phyloP scores from a whole-genome alignment of 1,140 invertebrate species.

The Lasioglossum baleicum region DNA sequence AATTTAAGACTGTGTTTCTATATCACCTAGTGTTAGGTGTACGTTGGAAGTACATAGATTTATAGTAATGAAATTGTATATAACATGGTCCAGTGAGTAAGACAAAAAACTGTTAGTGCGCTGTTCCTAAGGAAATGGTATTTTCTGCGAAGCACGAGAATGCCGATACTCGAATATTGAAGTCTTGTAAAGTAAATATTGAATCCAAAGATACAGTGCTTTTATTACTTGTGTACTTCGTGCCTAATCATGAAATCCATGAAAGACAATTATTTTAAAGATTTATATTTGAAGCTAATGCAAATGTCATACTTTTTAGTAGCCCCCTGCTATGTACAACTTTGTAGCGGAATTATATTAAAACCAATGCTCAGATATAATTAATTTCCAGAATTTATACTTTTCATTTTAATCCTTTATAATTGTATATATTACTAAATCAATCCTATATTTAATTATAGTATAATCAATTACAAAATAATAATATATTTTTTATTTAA shows the following conservation, averaged over 20 bases:
- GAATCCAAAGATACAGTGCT: conserved; percentile 41
- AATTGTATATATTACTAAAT: conserved; percentile 44
- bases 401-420: conserved; percentile 28
- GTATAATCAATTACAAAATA: conserved; percentile 38
- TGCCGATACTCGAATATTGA: conserved; percentile 27
- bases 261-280: conserved; percentile 6
- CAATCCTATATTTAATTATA: conserved; percentile 49
- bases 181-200: conserved; percentile 37
- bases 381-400: conserved; percentile 33
- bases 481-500: not conserved
- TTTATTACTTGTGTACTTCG: conserved; percentile 33
- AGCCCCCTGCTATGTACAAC: conserved; percentile 32
- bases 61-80: conserved; percentile 53
- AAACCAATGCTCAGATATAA: not conserved
- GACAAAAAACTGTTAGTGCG: conserved; percentile 48
- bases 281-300: not conserved
- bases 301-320: conserved; percentile 20
- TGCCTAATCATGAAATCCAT: conserved; percentile 31
- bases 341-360: conserved; percentile 20
- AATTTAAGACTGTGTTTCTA: conserved; percentile 57
- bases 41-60: conserved; percentile 53
- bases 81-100: conserved; percentile 50
- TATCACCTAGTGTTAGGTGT: conserved; percentile 52
- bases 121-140: conserved; percentile 47
- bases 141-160: conserved; percentile 35